Conservation (phyloP, 1,140 invertebrate species). For the Hyles vespertilio region DNA sequence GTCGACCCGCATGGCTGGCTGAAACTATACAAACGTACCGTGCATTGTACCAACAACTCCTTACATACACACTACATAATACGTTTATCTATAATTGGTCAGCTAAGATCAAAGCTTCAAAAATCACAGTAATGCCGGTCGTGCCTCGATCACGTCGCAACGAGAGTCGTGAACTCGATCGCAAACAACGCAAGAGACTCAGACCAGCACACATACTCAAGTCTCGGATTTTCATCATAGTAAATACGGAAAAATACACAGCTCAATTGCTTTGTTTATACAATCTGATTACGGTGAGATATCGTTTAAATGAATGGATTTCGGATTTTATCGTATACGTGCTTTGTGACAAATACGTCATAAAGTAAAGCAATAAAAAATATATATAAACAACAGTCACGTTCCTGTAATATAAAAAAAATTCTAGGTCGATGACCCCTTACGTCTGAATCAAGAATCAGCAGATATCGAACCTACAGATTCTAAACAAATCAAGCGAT, state of each 20-base stretch:
- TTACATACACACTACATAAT: neutral
- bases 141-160: constrained; percentile 47
- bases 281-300: too few species aligned
- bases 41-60: neutral
- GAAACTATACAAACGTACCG: constrained; percentile 9
- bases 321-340: too few species aligned
- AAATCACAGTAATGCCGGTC: constrained; percentile 44
- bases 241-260: neutral
- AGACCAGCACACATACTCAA: constrained; percentile 40
- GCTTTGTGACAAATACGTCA: too few species aligned
- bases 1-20: constrained; percentile 57
- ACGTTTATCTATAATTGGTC: constrained; percentile 19
- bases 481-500: too few species aligned
- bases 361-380: too few species aligned
- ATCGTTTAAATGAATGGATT: too few species aligned
- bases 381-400: too few species aligned
- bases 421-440: too few species aligned
- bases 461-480: too few species aligned
- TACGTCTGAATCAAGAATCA: too few species aligned
- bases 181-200: constrained; percentile 41
- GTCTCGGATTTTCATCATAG: constrained; percentile 66
- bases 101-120: constrained; percentile 75
- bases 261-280: too few species aligned
- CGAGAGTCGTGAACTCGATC: constrained; percentile 49
- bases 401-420: too few species aligned